Conservation (phyloP, 2,797 vertebrate genomes). For the Emydoidea blandingii region DNA sequence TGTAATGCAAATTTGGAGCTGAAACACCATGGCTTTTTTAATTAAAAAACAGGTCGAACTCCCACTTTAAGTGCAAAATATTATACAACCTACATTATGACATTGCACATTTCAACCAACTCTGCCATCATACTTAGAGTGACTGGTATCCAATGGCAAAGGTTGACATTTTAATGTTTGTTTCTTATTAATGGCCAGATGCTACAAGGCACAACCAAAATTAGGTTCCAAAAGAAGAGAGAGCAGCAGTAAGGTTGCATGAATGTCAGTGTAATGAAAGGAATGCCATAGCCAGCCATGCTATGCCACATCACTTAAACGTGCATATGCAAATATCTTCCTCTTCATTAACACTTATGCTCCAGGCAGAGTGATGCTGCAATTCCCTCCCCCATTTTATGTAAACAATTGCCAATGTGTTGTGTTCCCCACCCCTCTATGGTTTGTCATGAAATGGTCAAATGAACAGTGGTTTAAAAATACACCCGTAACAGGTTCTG, state of each 20-base stretch:
- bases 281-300: neutral
- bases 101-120: neutral
- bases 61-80: no score
- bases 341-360: neutral
- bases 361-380: neutral
- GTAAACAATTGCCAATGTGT: neutral
- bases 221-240: neutral
- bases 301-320: neutral
- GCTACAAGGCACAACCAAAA: neutral
- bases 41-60: no score
- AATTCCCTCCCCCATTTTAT: neutral
- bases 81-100: neutral
- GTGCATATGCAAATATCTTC: neutral
- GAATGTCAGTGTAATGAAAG: no score
- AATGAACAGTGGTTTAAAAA: neutral
- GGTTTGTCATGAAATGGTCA: neutral
- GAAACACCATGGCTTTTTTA: no score
- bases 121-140: neutral
- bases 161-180: neutral
- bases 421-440: neutral
- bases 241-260: neutral
- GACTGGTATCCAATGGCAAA: neutral
- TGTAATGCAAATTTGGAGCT: neutral
- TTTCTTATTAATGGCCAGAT: neutral
- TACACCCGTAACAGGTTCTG: neutral